Evolutionary conservation across 2,113 vertebrate genomes (phyloP).

Genomic region (Phoenicopterus ruber): DNA sequence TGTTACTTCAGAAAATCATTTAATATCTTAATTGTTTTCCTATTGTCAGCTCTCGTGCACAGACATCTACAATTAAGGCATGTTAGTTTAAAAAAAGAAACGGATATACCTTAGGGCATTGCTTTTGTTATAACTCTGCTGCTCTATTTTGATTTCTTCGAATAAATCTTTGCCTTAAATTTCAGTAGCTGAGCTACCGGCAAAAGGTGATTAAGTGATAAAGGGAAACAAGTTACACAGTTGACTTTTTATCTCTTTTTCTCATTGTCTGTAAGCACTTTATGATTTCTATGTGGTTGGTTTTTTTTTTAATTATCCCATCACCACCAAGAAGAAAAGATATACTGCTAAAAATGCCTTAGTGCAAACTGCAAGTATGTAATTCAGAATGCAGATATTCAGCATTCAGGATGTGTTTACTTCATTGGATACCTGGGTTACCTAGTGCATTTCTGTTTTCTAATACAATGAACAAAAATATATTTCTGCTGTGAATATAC

Average conservation of each 20-base stretch:
- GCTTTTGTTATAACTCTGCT: neutral
- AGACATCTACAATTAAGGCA: slow-evolving; percentile 36
- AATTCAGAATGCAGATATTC: neutral
- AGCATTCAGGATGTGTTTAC: neutral
- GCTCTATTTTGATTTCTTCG: neutral
- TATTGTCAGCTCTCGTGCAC: slow-evolving; percentile 40
- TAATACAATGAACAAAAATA: neutral
- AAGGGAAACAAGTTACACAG: neutral
- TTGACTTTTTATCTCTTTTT: neutral
- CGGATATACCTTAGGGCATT: slow-evolving; percentile 4
- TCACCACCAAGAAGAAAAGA: neutral
- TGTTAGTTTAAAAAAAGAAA: slow-evolving; percentile 30
- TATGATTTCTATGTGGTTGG: neutral
- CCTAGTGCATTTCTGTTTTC: neutral
- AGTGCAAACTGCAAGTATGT: neutral
- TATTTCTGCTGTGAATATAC: neutral
- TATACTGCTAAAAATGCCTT: neutral
- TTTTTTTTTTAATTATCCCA: neutral
- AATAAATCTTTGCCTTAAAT: neutral
- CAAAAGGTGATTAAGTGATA: neutral
- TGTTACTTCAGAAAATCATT: slow-evolving; percentile 51
- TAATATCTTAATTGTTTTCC: slow-evolving; percentile 55
- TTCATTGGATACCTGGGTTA: neutral
- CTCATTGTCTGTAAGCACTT: neutral
- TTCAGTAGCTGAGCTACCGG: neutral